Evolutionary conservation across 1,140 invertebrate species (phyloP).

Genomic region (Drosophila azteca): DNA sequence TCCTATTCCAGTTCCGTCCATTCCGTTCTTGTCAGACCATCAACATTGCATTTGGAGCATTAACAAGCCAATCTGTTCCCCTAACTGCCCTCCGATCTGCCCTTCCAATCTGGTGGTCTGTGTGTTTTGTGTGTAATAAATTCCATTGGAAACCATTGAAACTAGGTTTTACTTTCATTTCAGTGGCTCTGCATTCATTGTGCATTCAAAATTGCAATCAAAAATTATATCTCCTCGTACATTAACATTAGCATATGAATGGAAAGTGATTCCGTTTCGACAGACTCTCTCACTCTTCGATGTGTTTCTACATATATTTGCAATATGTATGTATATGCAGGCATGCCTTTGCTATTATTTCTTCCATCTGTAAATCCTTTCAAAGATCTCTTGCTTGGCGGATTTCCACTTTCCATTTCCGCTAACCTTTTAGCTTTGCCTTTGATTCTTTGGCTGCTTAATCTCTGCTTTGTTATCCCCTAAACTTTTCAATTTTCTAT

Average conservation of each 20-base stretch:
- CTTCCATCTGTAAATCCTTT: no score
- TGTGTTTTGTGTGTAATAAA: no score
- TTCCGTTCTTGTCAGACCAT: slow-evolving; percentile 12
- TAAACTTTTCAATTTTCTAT: slow-evolving; percentile 36
- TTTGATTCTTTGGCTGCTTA: not conserved
- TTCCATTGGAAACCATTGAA: not conserved
- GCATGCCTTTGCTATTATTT: no score
- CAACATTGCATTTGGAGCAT: slow-evolving; percentile 30
- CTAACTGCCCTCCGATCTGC: no score
- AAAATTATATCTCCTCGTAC: not conserved
- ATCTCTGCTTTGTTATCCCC: slow-evolving; percentile 19
- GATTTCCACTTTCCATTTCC: not conserved
- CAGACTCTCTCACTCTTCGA: no score
- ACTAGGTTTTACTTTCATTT: not conserved
- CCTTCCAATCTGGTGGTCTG: no score
- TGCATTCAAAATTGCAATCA: not conserved
- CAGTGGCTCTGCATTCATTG: no score
- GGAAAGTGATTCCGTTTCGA: no score
- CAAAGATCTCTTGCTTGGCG: not conserved
- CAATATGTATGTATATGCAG: no score
- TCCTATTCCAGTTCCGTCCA: not conserved
- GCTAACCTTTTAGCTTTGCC: not conserved
- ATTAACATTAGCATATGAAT: no score
- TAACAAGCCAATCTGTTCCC: not conserved
- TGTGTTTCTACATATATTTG: no score